A percentile compares a stretch with the other conserved stretches of the same genome.
Conservation (phyloP, 2,113 vertebrate species). For the Aptenodytes patagonicus region DNA sequence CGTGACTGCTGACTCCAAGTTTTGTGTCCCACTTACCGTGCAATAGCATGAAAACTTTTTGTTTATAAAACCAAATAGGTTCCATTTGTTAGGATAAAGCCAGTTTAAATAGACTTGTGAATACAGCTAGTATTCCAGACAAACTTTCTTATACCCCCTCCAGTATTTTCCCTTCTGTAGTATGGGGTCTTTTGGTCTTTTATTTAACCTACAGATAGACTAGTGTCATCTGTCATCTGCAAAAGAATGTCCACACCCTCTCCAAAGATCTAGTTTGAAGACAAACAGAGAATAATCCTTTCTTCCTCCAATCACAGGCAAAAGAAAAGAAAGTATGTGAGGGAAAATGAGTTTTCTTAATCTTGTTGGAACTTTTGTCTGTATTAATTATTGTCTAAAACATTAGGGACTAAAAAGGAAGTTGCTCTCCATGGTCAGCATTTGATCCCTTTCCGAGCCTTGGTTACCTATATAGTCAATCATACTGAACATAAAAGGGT, state of each 20-base stretch:
- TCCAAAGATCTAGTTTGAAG: neutral
- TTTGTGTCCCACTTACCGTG: neutral
- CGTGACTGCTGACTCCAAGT: neutral
- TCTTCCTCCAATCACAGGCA: neutral
- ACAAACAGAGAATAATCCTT: neutral
- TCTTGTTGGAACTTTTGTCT: neutral
- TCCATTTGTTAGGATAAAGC: neutral
- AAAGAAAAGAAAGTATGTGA: neutral
- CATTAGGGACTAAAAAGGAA: neutral
- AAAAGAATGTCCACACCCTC: neutral
- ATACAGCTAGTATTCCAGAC: neutral
- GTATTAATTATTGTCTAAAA: neutral
- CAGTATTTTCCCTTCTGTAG: neutral
- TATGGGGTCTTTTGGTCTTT: neutral
- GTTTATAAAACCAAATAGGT: neutral
- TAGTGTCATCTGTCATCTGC: neutral
- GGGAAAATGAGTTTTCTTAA: neutral
- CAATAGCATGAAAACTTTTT: neutral
- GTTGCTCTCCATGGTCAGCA: neutral
- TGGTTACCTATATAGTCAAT: neutral
- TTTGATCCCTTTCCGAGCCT: neutral
- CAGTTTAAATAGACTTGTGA: neutral
- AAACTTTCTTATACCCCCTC: neutral
- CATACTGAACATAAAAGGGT: neutral
- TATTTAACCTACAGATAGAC: neutral